phyloP scores from a whole-genome alignment of 2,888 invertebrate genomes.

The Corbicula japonica region DNA sequence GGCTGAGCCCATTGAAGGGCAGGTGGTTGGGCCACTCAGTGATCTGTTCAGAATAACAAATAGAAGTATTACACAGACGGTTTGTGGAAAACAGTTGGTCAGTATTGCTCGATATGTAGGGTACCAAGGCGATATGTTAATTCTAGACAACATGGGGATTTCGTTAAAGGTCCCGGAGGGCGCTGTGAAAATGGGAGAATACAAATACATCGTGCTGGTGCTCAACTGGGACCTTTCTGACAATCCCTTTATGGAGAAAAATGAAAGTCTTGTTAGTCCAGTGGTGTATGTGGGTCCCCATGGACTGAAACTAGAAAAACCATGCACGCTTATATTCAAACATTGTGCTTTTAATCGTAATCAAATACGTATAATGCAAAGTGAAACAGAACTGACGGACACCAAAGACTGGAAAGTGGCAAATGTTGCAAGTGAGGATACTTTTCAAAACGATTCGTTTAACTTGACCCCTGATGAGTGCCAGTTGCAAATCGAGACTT shows the following conservation, averaged over 20 bases:
- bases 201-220: conserved; percentile 66
- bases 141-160: conserved; percentile 76
- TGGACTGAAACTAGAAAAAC: conserved; percentile 68
- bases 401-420: conserved; percentile 62
- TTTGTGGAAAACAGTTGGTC: conserved; percentile 68
- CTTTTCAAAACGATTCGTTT: not conserved
- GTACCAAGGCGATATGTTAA: conserved; percentile 62
- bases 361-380: conserved; percentile 70
- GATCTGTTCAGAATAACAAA: conserved; percentile 46
- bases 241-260: conserved; percentile 66
- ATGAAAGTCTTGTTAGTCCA: conserved; percentile 73
- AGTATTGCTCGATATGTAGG: conserved; percentile 65
- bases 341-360: conserved; percentile 74
- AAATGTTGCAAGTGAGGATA: conserved; percentile 44
- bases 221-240: conserved; percentile 76
- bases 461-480: conserved; percentile 68
- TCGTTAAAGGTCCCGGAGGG: conserved; percentile 69
- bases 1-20: too few relatives aligned
- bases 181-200: conserved; percentile 58
- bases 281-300: conserved; percentile 77
- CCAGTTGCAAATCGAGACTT: conserved; percentile 66
- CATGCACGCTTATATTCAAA: conserved; percentile 66
- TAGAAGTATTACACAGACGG: conserved; percentile 61
- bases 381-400: conserved; percentile 67
- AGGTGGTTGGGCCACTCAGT: not conserved